A percentile compares a stretch with the other conserved stretches of the same genome.
These are phyloP conservation scores for Dendrolimus pini DNA, from an alignment of 2,888 invertebrate genomes.

Conservation along the genomic window DNA sequence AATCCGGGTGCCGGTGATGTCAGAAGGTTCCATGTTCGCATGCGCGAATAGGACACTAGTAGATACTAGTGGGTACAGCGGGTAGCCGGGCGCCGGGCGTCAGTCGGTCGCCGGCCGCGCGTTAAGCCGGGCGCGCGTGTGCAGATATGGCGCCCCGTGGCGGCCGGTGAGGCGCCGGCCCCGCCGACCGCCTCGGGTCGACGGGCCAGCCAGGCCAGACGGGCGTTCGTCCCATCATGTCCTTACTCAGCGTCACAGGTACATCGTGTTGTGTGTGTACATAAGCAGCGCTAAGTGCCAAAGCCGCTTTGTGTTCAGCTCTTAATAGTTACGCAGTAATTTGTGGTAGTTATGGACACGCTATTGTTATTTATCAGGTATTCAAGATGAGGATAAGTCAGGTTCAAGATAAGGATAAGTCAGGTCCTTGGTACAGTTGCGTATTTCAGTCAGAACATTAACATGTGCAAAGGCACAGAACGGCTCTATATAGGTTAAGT, in stretches of 20 bases:
- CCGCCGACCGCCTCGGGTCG: constrained; percentile 75
- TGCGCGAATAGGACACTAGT: constrained; percentile 25
- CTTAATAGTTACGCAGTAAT: constrained; percentile 34
- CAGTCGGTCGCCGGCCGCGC: constrained; percentile 68
- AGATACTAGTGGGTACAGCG: constrained; percentile 13
- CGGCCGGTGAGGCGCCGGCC: constrained; percentile 75
- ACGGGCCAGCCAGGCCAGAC: constrained; percentile 62
- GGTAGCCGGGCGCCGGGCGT: constrained; percentile 23
- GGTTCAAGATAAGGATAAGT: constrained; percentile 21
- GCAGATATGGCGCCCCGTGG: constrained; percentile 70
- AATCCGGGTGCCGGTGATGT: constrained; percentile 74
- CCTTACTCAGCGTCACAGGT: constrained; percentile 77
- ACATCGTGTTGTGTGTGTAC: constrained; percentile 31
- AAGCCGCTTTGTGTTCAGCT: constrained; percentile 38
- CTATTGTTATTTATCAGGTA: constrained; percentile 35
- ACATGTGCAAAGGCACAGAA: not conserved
- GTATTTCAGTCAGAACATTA: not conserved
- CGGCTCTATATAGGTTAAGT: not conserved
- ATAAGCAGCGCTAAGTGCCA: constrained; percentile 6
- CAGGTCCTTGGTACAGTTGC: not conserved
- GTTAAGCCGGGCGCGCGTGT: constrained; percentile 62
- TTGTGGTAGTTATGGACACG: constrained; percentile 48
- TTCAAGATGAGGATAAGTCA: constrained; percentile 22
- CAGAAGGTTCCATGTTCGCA: constrained; percentile 39
- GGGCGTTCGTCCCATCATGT: constrained; percentile 68